Conservation (phyloP, 2,797 vertebrate species). For the Rhinophrynus dorsalis region DNA sequence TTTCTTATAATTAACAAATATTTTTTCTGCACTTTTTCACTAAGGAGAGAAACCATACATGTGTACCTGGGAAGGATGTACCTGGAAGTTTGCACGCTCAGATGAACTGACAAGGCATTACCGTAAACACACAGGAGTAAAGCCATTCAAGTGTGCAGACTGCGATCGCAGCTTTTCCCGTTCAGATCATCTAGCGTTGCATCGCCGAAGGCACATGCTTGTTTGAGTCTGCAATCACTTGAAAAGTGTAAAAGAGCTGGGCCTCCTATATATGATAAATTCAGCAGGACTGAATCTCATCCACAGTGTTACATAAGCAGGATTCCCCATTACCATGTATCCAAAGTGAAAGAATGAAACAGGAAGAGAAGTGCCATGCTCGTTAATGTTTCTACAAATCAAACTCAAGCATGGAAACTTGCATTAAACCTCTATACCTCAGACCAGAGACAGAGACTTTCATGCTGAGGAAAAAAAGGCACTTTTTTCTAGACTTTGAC, state of each 20-base stretch:
- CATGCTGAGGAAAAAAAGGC: conserved; percentile 66
- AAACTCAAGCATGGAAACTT: conserved; percentile 60
- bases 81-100: conserved; percentile 98
- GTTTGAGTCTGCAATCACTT: conserved; percentile 78
- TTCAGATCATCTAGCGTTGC: conserved; percentile 96
- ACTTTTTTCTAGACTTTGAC: conserved; percentile 65
- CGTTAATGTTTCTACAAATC: conserved; percentile 63
- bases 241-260: conserved; percentile 79
- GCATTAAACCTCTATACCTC: conserved; percentile 59
- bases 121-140: conserved; percentile 98
- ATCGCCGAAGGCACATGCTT: conserved; percentile 97
- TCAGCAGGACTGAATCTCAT: conserved; percentile 91
- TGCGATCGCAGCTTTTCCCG: conserved; percentile 98
- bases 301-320: conserved; percentile 68
- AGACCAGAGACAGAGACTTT: conserved; percentile 61
- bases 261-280: conserved; percentile 80
- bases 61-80: conserved; percentile 99
- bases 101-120: conserved; percentile 98
- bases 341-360: conserved; percentile 56
- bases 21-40: conserved; percentile 53
- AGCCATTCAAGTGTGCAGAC: conserved; percentile 98
- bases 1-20: too few relatives aligned
- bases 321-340: conserved; percentile 64
- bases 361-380: conserved; percentile 68
- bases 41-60: conserved; percentile 98